Percentiles rank a stretch among this genome's conserved stretches.
Evolutionary conservation across 2,797 vertebrate species (phyloP).

Genomic region (Molossus alvarezi): DNA sequence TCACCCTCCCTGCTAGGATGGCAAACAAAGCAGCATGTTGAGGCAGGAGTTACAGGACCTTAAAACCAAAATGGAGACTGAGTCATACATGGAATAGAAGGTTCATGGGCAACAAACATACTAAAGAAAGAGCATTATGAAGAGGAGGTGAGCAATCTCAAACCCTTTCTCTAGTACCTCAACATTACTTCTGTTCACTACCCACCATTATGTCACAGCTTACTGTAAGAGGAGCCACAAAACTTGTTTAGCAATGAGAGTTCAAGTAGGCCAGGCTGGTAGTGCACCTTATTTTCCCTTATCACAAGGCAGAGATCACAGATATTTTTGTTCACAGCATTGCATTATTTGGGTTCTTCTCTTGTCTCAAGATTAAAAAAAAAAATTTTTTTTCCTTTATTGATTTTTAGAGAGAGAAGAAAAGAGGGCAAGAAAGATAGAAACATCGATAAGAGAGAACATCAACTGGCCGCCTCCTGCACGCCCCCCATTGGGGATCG

Average conservation of each 20-base stretch:
- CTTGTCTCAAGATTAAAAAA: not conserved
- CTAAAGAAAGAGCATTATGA: slow-evolving; percentile 62
- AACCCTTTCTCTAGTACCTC: slow-evolving; percentile 15
- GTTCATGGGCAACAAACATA: not conserved
- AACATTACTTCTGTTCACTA: slow-evolving; percentile 41
- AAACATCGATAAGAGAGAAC: no score
- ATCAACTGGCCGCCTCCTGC: no score
- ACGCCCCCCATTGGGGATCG: no score
- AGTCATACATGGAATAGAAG: slow-evolving; percentile 65
- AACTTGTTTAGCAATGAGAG: slow-evolving; percentile 73
- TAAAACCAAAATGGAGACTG: slow-evolving; percentile 79
- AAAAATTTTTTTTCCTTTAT: no score
- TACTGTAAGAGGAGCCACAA: slow-evolving; percentile 51
- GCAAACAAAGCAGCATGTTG: slow-evolving; percentile 79
- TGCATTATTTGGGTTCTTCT: not conserved
- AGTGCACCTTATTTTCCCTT: not conserved
- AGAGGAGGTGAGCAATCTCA: slow-evolving; percentile 48
- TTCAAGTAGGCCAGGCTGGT: not conserved
- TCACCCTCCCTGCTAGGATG: slow-evolving; percentile 74
- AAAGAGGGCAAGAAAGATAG: no score
- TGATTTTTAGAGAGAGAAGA: no score
- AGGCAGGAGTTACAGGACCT: slow-evolving; percentile 80
- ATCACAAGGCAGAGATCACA: slow-evolving; percentile 37
- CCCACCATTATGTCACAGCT: slow-evolving; percentile 6
- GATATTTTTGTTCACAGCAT: not conserved